phyloP scores from a whole-genome alignment of 1,140 invertebrate species.

The Battus philenor region DNA sequence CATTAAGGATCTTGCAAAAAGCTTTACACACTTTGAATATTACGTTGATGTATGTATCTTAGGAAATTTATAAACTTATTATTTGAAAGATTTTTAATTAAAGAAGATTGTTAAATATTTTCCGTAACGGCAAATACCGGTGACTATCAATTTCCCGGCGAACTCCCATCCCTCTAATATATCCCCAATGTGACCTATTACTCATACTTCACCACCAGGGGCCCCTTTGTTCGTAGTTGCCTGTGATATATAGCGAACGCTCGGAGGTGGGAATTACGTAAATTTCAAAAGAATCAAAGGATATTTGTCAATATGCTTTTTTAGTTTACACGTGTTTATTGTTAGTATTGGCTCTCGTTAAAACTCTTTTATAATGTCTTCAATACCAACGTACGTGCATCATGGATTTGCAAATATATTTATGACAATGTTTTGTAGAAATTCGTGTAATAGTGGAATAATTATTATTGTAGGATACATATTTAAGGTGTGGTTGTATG shows the following conservation, averaged over 20 bases:
- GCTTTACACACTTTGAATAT: too few species aligned
- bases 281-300: constrained; percentile 13
- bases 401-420: too few species aligned
- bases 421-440: too few species aligned
- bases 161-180: constrained; percentile 21
- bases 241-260: constrained; percentile 19
- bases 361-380: too few species aligned
- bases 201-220: constrained; percentile 35
- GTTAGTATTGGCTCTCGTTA: too few species aligned
- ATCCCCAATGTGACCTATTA: constrained; percentile 28
- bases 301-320: constrained; percentile 11
- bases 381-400: too few species aligned
- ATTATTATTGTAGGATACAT: too few species aligned
- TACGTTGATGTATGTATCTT: too few species aligned
- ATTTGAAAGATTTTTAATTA: constrained; percentile 7
- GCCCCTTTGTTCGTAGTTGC: constrained; percentile 29
- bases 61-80: too few species aligned
- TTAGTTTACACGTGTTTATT: constrained; percentile 4
- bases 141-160: constrained; percentile 30
- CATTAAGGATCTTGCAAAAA: too few species aligned
- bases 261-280: constrained; percentile 24
- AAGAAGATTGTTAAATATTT: constrained; percentile 3
- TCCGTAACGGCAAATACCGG: constrained; percentile 10
- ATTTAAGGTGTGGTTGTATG: too few species aligned
- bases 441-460: too few species aligned